Conservation (phyloP, 2,888 invertebrate species). For the Phrixothrix hirtus region DNA sequence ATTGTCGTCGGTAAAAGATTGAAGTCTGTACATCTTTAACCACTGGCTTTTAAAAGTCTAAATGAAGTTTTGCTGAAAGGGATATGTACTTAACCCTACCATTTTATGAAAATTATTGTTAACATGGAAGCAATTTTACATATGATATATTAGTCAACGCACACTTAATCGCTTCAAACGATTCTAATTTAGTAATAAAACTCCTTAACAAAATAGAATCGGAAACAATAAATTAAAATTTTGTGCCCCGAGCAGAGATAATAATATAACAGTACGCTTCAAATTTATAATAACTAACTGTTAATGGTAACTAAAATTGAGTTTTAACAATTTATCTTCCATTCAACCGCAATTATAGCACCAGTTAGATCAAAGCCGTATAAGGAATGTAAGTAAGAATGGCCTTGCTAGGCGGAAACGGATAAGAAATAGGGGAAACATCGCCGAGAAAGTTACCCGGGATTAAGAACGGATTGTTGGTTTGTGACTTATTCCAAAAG, state of each 20-base stretch:
- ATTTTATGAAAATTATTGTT: too few relatives aligned
- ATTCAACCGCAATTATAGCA: slow-evolving; percentile 18
- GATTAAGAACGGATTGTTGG: slow-evolving; percentile 51
- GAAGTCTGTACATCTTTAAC: too few relatives aligned
- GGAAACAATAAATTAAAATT: neutral
- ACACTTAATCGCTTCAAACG: neutral
- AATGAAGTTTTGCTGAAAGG: too few relatives aligned
- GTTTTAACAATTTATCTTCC: neutral
- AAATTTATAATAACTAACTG: neutral
- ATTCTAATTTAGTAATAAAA: neutral
- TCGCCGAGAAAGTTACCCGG: slow-evolving; percentile 37
- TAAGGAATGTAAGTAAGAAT: slow-evolving; percentile 31
- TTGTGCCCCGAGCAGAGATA: neutral
- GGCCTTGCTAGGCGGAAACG: slow-evolving; percentile 36
- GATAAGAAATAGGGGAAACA: slow-evolving; percentile 41
- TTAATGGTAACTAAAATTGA: neutral
- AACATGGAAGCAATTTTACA: too few relatives aligned
- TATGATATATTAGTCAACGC: too few relatives aligned
- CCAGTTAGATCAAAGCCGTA: slow-evolving; percentile 21
- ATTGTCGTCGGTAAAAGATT: too few relatives aligned
- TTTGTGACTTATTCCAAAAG: slow-evolving; percentile 49
- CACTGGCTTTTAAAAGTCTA: too few relatives aligned
- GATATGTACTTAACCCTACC: too few relatives aligned
- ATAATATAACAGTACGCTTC: neutral
- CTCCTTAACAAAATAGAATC: neutral